Conservation (phyloP, 2,888 invertebrate species). For the Ctenicera cuprea region DNA sequence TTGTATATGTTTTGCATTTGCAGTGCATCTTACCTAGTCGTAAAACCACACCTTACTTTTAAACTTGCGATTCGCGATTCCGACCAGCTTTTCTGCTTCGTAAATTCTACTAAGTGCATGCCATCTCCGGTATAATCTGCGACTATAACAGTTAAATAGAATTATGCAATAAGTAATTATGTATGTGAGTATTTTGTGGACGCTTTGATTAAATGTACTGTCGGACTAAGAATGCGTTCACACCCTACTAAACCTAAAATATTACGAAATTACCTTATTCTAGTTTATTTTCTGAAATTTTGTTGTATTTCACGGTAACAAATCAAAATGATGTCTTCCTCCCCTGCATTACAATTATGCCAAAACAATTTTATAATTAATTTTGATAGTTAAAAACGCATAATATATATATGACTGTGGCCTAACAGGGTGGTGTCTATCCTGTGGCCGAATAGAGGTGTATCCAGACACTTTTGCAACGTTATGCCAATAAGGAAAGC, state of each 20-base stretch:
- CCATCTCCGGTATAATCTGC: conserved; percentile 29
- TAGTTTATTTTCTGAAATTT: too few species aligned
- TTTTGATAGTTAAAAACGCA: too few species aligned
- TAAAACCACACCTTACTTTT: conserved; percentile 45
- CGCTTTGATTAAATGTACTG: not conserved
- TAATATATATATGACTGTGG: too few species aligned
- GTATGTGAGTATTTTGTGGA: not conserved
- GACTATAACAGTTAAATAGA: conserved; percentile 31
- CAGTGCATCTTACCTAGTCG: conserved; percentile 26
- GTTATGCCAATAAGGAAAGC: not conserved
- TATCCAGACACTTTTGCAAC: too few species aligned
- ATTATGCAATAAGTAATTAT: conserved; percentile 26
- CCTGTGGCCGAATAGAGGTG: too few species aligned
- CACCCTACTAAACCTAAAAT: not conserved
- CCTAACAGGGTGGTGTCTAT: too few species aligned
- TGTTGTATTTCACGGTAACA: too few species aligned
- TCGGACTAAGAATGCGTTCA: not conserved
- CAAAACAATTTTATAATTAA: too few species aligned
- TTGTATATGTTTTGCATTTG: conserved; percentile 38
- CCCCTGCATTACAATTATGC: too few species aligned
- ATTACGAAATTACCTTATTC: too few species aligned
- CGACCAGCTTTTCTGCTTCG: conserved; percentile 33
- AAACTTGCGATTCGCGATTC: conserved; percentile 17
- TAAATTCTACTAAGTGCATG: conserved; percentile 32
- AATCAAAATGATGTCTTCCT: too few species aligned